Conservation (phyloP, 2,797 vertebrate genomes). For the Myiothlypis chrysogaster region DNA sequence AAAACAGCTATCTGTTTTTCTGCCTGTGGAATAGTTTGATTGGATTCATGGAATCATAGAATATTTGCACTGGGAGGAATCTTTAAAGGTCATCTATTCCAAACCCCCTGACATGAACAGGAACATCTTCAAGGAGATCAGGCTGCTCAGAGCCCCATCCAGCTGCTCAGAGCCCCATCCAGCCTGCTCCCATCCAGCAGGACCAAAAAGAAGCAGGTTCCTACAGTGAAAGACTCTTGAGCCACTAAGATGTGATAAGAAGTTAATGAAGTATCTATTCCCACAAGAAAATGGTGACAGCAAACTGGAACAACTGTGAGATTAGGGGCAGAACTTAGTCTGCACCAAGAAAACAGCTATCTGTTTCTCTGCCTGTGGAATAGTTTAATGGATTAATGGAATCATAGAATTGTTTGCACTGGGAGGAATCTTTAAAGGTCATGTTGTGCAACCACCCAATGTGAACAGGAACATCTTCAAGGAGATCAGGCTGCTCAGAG, state of each 20-base stretch:
- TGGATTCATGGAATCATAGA: not conserved
- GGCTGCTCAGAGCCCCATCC: not conserved
- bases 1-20: not conserved
- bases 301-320: not conserved
- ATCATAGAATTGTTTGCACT: not conserved
- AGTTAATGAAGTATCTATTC: not conserved
- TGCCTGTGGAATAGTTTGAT: not conserved
- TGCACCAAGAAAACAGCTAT: not conserved
- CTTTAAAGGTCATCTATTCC: not conserved
- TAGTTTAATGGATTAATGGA: not conserved
- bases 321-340: not conserved
- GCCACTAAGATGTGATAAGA: not conserved
- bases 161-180: not conserved
- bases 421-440: not conserved
- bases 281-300: not conserved
- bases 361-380: not conserved
- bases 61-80: not conserved
- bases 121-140: not conserved
- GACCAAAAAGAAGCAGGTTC: not conserved
- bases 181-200: not conserved
- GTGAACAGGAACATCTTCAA: not conserved
- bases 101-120: accelerated
- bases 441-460: accelerated
- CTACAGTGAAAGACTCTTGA: accelerated
- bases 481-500: not conserved